Percentiles rank a stretch among this genome's conserved stretches.
Evolutionary conservation across 2,113 vertebrate genomes (phyloP).

Genomic region (Sturnira hondurensis): DNA sequence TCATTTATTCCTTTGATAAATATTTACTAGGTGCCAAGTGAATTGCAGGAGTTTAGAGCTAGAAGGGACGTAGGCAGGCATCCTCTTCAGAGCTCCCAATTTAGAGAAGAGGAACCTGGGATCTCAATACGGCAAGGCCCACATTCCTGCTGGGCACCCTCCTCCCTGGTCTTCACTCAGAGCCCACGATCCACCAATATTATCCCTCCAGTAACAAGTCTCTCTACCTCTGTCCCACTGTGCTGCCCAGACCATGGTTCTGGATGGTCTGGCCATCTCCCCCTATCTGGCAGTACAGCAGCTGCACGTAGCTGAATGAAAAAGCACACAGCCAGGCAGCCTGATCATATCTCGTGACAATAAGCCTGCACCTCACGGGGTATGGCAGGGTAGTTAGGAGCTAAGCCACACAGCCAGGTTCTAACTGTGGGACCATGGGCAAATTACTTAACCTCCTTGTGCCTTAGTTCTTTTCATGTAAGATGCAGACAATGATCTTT

Average conservation of each 20-base stretch:
- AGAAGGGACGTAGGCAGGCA: background rate
- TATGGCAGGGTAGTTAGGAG: background rate
- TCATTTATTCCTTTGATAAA: constrained; percentile 66
- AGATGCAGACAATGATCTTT: background rate
- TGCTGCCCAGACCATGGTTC: background rate
- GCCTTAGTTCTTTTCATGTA: background rate
- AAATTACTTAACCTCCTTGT: background rate
- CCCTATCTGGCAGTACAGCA: background rate
- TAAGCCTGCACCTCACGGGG: background rate
- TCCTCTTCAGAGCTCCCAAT: background rate
- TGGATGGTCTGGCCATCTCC: background rate
- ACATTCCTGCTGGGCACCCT: background rate
- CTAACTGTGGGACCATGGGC: background rate
- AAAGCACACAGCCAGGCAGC: background rate
- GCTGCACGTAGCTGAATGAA: background rate
- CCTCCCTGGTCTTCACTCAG: background rate
- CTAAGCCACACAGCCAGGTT: too few relatives aligned
- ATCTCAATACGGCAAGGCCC: background rate
- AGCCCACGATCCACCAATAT: background rate
- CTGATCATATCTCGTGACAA: background rate
- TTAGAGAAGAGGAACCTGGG: background rate
- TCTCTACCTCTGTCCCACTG: background rate
- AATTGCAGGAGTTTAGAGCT: background rate
- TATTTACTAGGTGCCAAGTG: constrained; percentile 42
- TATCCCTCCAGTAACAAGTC: background rate